Conservation (phyloP, 2,797 vertebrate species). For the Erithacus rubecula region DNA sequence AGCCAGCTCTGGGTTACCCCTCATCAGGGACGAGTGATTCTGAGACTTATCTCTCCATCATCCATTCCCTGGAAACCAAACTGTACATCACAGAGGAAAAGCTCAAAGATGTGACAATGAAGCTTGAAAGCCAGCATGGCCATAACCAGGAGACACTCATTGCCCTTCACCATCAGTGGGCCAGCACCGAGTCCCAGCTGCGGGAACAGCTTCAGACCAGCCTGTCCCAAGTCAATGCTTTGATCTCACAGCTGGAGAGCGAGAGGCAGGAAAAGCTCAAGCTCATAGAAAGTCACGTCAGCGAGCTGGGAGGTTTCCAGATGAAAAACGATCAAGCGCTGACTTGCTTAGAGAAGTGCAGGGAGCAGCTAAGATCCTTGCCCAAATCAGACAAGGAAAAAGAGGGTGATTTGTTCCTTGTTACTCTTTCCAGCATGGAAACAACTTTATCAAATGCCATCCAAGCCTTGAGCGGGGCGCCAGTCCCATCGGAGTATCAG, state of each 20-base stretch:
- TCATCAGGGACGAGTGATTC: constrained; percentile 75
- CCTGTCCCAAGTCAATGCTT: constrained; percentile 74
- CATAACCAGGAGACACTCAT: constrained; percentile 75
- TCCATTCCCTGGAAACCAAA: constrained; percentile 90
- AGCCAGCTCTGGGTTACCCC: constrained; percentile 72
- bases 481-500: neutral
- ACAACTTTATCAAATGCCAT: constrained; percentile 47
- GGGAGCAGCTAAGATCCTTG: constrained; percentile 81
- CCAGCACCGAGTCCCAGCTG: constrained; percentile 80
- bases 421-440: constrained; percentile 66
- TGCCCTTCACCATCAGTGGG: constrained; percentile 73
- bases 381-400: constrained; percentile 67
- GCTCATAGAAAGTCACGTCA: constrained; percentile 72
- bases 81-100: constrained; percentile 91
- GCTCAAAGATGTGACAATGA: constrained; percentile 86
- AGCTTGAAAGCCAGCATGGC: constrained; percentile 82
- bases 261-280: constrained; percentile 78
- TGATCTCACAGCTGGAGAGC: constrained; percentile 79
- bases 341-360: constrained; percentile 84
- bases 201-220: constrained; percentile 78
- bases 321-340: constrained; percentile 83
- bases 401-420: constrained; percentile 32
- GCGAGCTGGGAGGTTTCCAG: constrained; percentile 71
- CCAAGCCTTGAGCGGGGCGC: constrained; percentile 29
- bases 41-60: constrained; percentile 90